phyloP scores from a whole-genome alignment of 2,888 invertebrate genomes.

The Tetramorium bicarinatum region DNA sequence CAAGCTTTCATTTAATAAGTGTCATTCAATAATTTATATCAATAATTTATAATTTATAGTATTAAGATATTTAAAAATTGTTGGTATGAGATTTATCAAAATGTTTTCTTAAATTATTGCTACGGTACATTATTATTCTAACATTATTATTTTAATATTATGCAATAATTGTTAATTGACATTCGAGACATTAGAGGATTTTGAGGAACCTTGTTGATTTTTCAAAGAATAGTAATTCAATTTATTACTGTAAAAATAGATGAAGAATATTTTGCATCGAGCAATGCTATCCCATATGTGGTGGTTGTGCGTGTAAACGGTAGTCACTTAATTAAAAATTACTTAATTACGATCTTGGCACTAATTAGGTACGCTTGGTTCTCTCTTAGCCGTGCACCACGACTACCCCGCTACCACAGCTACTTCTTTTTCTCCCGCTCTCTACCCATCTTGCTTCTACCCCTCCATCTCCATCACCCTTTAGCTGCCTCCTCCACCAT shows the following conservation, averaged over 20 bases:
- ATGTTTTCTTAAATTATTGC: neutral
- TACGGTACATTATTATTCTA: neutral
- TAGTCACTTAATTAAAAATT: slow-evolving; percentile 89
- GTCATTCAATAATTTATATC: neutral
- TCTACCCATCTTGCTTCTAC: slow-evolving; percentile 60
- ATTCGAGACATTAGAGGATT: neutral
- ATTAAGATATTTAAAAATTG: neutral
- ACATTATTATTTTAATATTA: neutral
- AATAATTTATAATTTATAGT: neutral
- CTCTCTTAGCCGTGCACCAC: slow-evolving; percentile 79
- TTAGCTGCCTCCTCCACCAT: slow-evolving; percentile 72
- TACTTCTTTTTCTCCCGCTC: slow-evolving; percentile 62
- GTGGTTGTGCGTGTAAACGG: slow-evolving; percentile 85
- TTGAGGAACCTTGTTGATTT: slow-evolving; percentile 58
- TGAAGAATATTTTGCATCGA: slow-evolving; percentile 75
- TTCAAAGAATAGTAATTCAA: slow-evolving; percentile 69
- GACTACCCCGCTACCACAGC: slow-evolving; percentile 72
- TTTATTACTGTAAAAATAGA: slow-evolving; percentile 69
- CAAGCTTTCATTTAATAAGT: neutral
- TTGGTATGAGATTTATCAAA: neutral
- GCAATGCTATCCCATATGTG: slow-evolving; percentile 72
- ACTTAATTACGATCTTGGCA: slow-evolving; percentile 90
- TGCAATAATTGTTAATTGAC: slow-evolving; percentile 18
- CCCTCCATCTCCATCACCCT: slow-evolving; percentile 66
- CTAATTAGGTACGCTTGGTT: slow-evolving; percentile 88